A percentile compares a stretch with the other conserved stretches of the same genome.
These are phyloP conservation scores for Siniperca scherzeri DNA, from an alignment of 2,797 vertebrate genomes.

Conservation along the genomic window DNA sequence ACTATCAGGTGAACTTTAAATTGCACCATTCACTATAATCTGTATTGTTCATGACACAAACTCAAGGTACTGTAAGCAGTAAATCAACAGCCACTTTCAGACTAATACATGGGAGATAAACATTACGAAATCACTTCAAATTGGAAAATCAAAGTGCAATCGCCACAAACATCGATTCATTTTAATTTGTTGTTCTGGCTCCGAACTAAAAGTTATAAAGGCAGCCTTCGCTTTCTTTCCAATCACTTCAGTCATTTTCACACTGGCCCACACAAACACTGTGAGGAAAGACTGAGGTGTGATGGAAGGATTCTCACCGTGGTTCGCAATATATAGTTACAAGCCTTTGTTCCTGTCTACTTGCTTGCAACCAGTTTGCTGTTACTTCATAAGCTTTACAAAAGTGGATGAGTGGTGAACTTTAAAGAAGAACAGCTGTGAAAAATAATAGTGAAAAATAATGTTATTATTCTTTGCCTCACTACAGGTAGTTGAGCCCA, in stretches of 20 bases:
- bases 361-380: neutral
- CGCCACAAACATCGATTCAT: constrained; percentile 1
- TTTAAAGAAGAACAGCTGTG: neutral
- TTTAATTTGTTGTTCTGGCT: constrained; percentile 16
- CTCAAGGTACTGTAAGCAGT: neutral
- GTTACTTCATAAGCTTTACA: neutral
- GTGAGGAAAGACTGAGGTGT: constrained; percentile 40
- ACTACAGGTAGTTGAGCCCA: neutral
- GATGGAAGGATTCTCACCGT: constrained; percentile 34
- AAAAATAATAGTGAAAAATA: neutral
- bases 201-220: constrained; percentile 25
- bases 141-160: constrained; percentile 29
- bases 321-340: constrained; percentile 6
- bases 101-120: neutral
- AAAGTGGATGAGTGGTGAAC: too few species aligned
- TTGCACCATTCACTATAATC: neutral
- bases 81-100: constrained; percentile 7
- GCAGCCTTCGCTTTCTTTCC: constrained; percentile 5
- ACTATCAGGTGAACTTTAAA: constrained; percentile 9
- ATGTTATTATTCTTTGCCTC: neutral
- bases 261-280: constrained; percentile 52
- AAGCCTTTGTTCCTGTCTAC: constrained; percentile 10
- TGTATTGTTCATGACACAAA: neutral
- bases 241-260: constrained; percentile 40
- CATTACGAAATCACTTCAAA: constrained; percentile 17